phyloP scores from a whole-genome alignment of 2,888 invertebrate species.

The Chydorus sphaericus region DNA sequence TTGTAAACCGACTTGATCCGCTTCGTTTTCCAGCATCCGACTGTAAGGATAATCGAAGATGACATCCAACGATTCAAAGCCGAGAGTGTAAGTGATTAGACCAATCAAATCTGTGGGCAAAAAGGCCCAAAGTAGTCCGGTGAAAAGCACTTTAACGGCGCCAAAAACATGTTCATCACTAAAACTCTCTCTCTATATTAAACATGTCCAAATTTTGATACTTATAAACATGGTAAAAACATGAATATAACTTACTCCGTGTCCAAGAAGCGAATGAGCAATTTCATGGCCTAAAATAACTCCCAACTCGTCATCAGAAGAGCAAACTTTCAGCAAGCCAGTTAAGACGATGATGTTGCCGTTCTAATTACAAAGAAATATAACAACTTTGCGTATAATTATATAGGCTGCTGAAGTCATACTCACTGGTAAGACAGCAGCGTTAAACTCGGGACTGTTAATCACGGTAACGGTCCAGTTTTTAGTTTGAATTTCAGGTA shows the following conservation, averaged over 20 bases:
- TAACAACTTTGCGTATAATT: constrained; percentile 3
- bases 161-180: constrained; percentile 28
- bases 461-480: constrained; percentile 38
- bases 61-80: constrained; percentile 31
- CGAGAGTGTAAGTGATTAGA: constrained; percentile 32
- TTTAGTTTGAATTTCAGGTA: constrained; percentile 30
- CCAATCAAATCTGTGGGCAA: constrained; percentile 38
- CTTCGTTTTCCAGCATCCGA: constrained; percentile 40
- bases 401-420: no score
- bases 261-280: constrained; percentile 40
- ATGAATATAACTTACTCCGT: constrained; percentile 34
- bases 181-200: constrained; percentile 3
- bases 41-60: constrained; percentile 37
- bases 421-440: constrained; percentile 39
- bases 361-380: constrained; percentile 28
- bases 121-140: constrained; percentile 38
- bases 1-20: constrained; percentile 40
- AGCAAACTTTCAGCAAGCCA: constrained; percentile 35
- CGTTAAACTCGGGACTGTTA: constrained; percentile 34
- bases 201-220: neutral
- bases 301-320: constrained; percentile 38
- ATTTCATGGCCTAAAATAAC: constrained; percentile 43
- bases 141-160: constrained; percentile 31
- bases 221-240: constrained; percentile 13
- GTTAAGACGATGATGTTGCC: constrained; percentile 42